Conservation (phyloP, 2,113 vertebrate species). For the Parotia lawesii region DNA sequence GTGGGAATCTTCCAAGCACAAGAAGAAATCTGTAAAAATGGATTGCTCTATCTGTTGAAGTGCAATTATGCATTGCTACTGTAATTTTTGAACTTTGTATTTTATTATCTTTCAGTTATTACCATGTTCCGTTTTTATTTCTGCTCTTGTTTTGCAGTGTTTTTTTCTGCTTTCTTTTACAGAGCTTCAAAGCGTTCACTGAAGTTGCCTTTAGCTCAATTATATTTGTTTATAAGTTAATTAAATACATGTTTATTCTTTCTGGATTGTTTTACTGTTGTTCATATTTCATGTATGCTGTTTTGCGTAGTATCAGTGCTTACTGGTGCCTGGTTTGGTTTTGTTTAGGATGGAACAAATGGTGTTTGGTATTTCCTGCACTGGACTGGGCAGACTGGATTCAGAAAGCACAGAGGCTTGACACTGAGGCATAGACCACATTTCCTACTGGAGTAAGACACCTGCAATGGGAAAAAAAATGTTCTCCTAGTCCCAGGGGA, state of each 20-base stretch:
- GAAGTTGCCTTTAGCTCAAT: background rate
- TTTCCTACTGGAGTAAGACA: background rate
- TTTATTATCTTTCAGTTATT: background rate
- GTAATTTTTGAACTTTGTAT: background rate
- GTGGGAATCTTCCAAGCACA: background rate
- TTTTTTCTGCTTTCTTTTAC: background rate
- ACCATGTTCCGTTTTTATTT: fast-evolving
- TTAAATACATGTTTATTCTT: background rate
- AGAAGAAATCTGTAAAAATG: background rate
- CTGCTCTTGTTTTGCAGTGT: background rate
- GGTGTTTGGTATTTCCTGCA: background rate
- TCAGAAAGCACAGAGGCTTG: background rate
- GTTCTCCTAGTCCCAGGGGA: background rate
- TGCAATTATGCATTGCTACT: background rate
- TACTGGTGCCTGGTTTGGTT: background rate
- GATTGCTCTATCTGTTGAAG: background rate
- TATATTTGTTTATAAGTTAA: background rate
- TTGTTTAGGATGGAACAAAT: background rate
- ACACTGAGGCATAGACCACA: background rate
- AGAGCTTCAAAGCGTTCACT: background rate
- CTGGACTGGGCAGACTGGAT: background rate
- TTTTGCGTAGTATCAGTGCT: background rate
- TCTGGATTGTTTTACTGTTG: background rate
- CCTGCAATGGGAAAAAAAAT: background rate
- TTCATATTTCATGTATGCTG: background rate